These are phyloP conservation scores for Maccullochella peelii DNA, from an alignment of 2,113 vertebrate species.

Conservation along the genomic window DNA sequence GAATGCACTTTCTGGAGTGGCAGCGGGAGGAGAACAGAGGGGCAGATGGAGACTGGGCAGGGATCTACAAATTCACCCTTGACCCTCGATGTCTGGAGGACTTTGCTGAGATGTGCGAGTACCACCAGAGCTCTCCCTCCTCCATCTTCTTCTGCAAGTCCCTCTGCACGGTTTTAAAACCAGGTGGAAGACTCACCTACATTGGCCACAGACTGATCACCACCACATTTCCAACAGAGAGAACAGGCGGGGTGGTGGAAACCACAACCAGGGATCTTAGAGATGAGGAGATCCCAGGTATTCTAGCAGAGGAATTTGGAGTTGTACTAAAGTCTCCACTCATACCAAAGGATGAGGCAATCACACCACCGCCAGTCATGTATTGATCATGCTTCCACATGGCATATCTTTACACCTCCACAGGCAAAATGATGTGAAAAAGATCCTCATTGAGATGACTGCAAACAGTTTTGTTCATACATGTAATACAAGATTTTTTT, in stretches of 20 bases:
- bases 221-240: constrained; percentile 55
- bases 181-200: constrained; percentile 76
- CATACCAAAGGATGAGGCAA: constrained; percentile 76
- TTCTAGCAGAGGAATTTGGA: constrained; percentile 80
- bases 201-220: constrained; percentile 78
- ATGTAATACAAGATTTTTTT: background rate
- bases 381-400: constrained; percentile 61
- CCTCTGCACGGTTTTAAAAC: constrained; percentile 77
- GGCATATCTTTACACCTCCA: background rate
- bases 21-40: constrained; percentile 52
- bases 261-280: constrained; percentile 69
- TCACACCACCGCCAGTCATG: constrained; percentile 60
- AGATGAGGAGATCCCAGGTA: constrained; percentile 77
- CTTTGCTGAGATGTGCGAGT: constrained; percentile 81
- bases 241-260: constrained; percentile 24
- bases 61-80: constrained; percentile 84
- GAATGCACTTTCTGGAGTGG: constrained; percentile 71
- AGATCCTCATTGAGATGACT: background rate
- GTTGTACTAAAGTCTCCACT: constrained; percentile 74
- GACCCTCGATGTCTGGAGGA: constrained; percentile 73
- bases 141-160: constrained; percentile 84
- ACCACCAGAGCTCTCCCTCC: constrained; percentile 83
- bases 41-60: constrained; percentile 51
- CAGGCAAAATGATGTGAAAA: background rate
- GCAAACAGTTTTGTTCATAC: background rate